These are phyloP conservation scores for Nerophis lumbriciformis DNA, from an alignment of 2,113 vertebrate species.

Conservation along the genomic window DNA sequence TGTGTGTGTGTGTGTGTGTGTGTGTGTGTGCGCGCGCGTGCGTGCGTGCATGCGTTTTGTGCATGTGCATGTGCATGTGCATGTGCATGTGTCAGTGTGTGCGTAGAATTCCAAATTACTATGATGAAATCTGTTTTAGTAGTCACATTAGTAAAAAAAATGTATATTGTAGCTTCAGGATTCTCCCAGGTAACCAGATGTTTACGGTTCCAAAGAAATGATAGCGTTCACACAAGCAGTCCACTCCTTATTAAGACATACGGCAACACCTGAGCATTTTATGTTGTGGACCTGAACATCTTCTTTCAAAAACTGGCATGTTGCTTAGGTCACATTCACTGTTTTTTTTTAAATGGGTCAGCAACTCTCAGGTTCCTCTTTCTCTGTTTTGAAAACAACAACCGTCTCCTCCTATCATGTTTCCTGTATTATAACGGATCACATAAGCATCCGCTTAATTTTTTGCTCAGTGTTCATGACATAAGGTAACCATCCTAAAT, in stretches of 20 bases:
- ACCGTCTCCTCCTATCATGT: slow-evolving; percentile 41
- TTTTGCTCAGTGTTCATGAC: slow-evolving; percentile 6
- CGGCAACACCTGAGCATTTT: background rate
- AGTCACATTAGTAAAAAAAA: background rate
- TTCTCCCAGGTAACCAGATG: background rate
- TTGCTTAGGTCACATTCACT: background rate
- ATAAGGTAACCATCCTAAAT: background rate
- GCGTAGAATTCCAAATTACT: background rate
- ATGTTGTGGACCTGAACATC: background rate
- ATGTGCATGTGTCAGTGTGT: background rate
- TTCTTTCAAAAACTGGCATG: too few relatives aligned
- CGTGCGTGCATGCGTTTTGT: too few relatives aligned
- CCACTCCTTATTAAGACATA: background rate
- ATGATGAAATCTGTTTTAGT: background rate
- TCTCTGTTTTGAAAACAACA: slow-evolving; percentile 56
- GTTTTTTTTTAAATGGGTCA: slow-evolving; percentile 4
- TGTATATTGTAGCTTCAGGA: background rate
- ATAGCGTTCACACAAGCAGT: background rate
- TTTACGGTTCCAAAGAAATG: background rate
- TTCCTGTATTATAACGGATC: slow-evolving; percentile 50
- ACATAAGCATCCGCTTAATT: slow-evolving; percentile 8
- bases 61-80: background rate
- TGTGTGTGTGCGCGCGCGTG: background rate
- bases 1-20: background rate
- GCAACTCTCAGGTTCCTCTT: slow-evolving; percentile 49